Base-by-base conservation (phyloP, 2,113 vertebrate genomes). In the Lethenteron reissneri region DNA sequence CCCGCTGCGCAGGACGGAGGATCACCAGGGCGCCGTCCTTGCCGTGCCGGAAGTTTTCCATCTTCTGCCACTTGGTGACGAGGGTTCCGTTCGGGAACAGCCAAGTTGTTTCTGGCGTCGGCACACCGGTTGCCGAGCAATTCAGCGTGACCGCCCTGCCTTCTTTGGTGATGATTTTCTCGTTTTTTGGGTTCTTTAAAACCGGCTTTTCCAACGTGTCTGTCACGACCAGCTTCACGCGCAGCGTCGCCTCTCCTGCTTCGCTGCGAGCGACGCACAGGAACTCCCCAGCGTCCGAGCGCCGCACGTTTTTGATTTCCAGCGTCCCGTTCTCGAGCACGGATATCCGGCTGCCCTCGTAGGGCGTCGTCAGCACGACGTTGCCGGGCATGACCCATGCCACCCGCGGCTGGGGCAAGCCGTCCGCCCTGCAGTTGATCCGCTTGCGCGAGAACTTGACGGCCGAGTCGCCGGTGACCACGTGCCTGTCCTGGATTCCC, bases 321-420 rank as follows among this genome's bases (percentile, higher is more conserved):
- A 97, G 71, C 0, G 88, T 90, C 1, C 92, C 92, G 2, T 97
- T 95, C n/a, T 68, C 80, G 69, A 92, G 86, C 57, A 95, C 86
- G 0, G 83, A 81, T 73, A 89, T 79, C 64, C 87, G 80, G 71
- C 78, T 85, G 12, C 89, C 86, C 8, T 82, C 78, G 78, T 91
- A 89, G 0, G 90, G 91, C 0, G 88, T 84, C 0, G 88, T 88
- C 9, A 95, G 81, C 7, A 90, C 79, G 6, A 88, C 78, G 14
- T 88, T 87, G 73, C 85, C 87, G 1, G 89, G 87, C 2, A 97
- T 81, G 56, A 87, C 83, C 92, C 92, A 97, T 25, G 86, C 73
- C n/a, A 90, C 73, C 0, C 79, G 80, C 0, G 90, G 88, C 25
- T 76, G 14, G 1, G 90, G 90, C 17, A 81, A 76, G 5, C 90